Percentiles rank a stretch among this genome's conserved stretches.
phyloP scores from a whole-genome alignment of 1,140 invertebrate genomes.

The Glomeris maerens region DNA sequence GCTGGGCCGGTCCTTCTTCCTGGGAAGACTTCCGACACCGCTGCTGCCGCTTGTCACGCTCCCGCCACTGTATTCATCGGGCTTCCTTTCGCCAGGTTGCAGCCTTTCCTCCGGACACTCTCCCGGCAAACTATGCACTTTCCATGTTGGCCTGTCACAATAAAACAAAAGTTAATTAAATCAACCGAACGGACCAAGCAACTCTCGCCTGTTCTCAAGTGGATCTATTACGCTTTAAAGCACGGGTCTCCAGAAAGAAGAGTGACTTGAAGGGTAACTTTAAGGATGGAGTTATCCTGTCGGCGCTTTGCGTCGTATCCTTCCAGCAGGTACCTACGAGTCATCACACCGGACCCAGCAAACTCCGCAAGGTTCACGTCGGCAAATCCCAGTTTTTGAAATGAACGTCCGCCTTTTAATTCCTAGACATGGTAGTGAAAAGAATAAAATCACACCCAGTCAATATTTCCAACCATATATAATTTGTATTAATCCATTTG shows the following conservation, averaged over 20 bases:
- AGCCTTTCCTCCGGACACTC: constrained; percentile 17
- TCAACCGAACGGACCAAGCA: not conserved
- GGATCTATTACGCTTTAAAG: constrained; percentile 78
- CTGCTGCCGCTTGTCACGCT: constrained; percentile 56
- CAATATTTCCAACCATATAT: too few species aligned
- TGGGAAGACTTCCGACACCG: constrained; percentile 65
- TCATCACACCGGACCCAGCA: constrained; percentile 76
- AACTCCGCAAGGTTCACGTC: constrained; percentile 93
- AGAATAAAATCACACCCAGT: constrained; percentile 6
- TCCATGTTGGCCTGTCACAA: constrained; percentile 15
- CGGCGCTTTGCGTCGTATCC: constrained; percentile 78
- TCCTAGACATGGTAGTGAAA: constrained; percentile 52
- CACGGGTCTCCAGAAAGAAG: constrained; percentile 89
- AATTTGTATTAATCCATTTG: too few species aligned
- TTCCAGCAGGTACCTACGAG: constrained; percentile 73
- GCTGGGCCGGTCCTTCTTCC: constrained; percentile 36
- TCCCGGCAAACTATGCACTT: constrained; percentile 9
- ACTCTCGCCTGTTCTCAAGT: not conserved
- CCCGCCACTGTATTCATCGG: constrained; percentile 24
- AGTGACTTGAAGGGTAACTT: constrained; percentile 78
- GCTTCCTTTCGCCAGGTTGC: constrained; percentile 16
- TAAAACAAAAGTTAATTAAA: not conserved
- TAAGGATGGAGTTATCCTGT: constrained; percentile 89
- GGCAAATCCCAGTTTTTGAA: constrained; percentile 90
- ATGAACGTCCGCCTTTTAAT: constrained; percentile 71